These are phyloP conservation scores for Ardeotis arabs DNA, from an alignment of 2,113 vertebrate species.

Conservation along the genomic window DNA sequence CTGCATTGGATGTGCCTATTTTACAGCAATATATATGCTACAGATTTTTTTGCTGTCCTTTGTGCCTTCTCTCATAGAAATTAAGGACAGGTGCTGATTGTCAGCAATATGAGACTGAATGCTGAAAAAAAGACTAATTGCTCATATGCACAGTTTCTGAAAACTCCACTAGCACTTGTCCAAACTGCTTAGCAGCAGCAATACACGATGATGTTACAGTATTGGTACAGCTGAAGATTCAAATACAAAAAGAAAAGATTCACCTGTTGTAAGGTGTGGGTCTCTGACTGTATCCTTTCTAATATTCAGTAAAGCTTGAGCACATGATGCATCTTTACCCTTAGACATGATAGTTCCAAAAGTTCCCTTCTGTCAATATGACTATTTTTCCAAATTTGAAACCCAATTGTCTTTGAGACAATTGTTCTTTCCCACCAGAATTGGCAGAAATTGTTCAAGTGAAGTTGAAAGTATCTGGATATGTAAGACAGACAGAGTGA, in stretches of 20 bases:
- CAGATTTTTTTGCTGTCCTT: not conserved
- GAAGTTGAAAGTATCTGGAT: not conserved
- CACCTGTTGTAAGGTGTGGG: not conserved
- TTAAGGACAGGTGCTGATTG: not conserved
- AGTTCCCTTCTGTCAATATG: not conserved
- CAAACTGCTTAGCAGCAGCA: not conserved
- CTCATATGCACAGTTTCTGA: not conserved
- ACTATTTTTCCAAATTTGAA: not conserved
- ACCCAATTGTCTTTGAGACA: not conserved
- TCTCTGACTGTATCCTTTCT: not conserved
- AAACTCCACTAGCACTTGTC: not conserved
- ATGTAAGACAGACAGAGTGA: not conserved
- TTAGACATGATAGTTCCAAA: not conserved
- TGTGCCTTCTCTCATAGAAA: not conserved
- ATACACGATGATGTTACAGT: not conserved
- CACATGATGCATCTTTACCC: not conserved
- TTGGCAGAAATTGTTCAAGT: not conserved
- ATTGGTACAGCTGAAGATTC: not conserved
- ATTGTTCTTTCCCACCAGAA: not conserved
- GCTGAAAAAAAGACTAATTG: not conserved
- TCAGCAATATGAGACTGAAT: not conserved
- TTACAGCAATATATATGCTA: not conserved
- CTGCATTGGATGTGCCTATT: not conserved
- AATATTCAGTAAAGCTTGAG: not conserved
- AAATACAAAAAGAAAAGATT: not conserved